A percentile compares a stretch with the other conserved stretches of the same genome.
These are phyloP conservation scores for Agrenia bidenticulata DNA, from an alignment of 2,888 invertebrate genomes.

Conservation along the genomic window DNA sequence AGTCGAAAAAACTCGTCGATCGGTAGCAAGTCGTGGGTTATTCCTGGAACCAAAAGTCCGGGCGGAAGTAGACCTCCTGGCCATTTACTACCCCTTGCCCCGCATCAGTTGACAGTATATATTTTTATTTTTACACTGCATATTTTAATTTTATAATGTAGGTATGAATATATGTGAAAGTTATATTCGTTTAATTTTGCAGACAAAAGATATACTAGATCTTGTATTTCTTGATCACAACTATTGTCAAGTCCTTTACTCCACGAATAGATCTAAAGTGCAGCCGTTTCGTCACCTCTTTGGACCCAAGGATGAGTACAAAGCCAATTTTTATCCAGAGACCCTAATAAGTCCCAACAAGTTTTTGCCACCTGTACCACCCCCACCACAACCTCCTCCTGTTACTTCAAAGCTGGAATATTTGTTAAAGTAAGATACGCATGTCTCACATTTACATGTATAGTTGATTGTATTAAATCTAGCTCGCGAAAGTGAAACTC, in stretches of 20 bases:
- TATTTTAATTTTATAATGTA: neutral
- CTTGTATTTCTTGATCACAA: constrained; percentile 41
- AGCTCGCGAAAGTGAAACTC: too few species aligned
- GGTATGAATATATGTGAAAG: neutral
- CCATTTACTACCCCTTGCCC: too few species aligned
- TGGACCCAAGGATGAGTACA: constrained; percentile 31
- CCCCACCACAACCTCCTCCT: constrained; percentile 14
- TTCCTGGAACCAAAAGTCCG: too few species aligned
- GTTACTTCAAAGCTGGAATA: constrained; percentile 30
- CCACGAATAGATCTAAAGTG: constrained; percentile 30
- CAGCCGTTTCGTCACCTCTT: constrained; percentile 34
- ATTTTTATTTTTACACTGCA: too few species aligned
- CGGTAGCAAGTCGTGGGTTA: too few species aligned
- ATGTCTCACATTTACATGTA: too few species aligned
- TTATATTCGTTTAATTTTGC: neutral
- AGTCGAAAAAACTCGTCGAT: too few species aligned
- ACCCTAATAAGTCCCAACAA: constrained; percentile 7
- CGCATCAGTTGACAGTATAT: too few species aligned
- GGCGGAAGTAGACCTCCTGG: too few species aligned
- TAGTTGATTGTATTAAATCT: too few species aligned
- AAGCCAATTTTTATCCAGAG: constrained; percentile 22
- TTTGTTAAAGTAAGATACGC: constrained; percentile 29
- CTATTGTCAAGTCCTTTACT: constrained; percentile 38
- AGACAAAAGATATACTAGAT: constrained; percentile 43
- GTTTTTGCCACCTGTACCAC: constrained; percentile 9